phyloP scores from a whole-genome alignment of 1,140 invertebrate species.

The Lepidurus arcticus region DNA sequence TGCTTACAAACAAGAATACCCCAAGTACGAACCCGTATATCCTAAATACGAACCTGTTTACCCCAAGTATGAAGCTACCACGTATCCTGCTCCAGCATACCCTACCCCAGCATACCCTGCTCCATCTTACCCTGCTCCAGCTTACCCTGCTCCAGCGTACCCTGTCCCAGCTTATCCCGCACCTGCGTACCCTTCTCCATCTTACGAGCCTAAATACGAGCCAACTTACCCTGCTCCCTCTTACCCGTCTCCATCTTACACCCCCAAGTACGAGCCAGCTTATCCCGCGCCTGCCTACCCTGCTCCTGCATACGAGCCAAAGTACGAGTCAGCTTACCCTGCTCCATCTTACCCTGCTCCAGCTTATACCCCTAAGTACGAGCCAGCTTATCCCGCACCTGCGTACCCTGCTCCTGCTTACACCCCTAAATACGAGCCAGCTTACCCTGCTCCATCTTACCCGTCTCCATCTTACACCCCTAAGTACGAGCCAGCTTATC shows the following conservation, averaged over 20 bases:
- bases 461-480: background rate
- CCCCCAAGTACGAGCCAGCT: background rate
- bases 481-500: background rate
- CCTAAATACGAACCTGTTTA: background rate
- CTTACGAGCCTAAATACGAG: background rate
- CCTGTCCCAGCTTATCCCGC: background rate
- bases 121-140: background rate
- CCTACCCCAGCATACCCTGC: background rate
- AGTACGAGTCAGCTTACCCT: background rate
- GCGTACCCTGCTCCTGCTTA: background rate
- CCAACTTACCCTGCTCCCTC: background rate
- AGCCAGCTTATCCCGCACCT: background rate
- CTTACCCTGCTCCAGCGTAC: background rate
- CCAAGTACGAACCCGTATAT: background rate
- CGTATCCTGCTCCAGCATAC: background rate
- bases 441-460: background rate
- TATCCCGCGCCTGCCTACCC: background rate
- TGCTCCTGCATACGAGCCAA: background rate
- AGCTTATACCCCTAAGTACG: background rate
- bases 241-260: background rate
- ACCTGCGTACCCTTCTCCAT: background rate
- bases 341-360: background rate
- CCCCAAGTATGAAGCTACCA: background rate
- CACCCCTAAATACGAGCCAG: background rate
- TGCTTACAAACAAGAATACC: too few relatives aligned